Evolutionary conservation across 2,888 invertebrate species (phyloP).

Genomic region (Caenorhabditis plicata): DNA sequence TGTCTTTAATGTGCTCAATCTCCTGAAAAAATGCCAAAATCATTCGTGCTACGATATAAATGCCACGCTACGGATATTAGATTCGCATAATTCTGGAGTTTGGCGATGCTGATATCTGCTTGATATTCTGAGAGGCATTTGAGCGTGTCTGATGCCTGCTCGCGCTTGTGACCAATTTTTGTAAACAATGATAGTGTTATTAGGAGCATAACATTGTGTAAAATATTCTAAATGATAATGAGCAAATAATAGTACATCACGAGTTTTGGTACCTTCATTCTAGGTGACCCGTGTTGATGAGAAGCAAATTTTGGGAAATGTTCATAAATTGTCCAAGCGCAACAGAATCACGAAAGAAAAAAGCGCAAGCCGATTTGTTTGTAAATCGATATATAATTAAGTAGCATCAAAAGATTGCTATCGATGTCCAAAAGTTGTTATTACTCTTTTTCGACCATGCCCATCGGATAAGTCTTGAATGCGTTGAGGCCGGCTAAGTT

Average conservation of each 20-base stretch:
- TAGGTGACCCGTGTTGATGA: conserved; percentile 17
- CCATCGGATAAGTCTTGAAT: conserved; percentile 27
- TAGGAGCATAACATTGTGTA: conserved; percentile 13
- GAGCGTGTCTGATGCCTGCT: conserved; percentile 25
- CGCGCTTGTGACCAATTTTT: conserved; percentile 27
- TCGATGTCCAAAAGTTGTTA: conserved; percentile 39
- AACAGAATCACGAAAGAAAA: too few relatives aligned
- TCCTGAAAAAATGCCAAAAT: conserved; percentile 6
- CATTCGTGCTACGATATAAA: background rate
- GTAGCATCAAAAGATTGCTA: conserved; percentile 40
- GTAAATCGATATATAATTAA: conserved; percentile 36
- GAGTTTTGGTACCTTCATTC: conserved; percentile 36
- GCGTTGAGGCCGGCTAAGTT: too few relatives aligned
- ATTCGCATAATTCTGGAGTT: conserved; percentile 25
- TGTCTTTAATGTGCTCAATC: conserved; percentile 18
- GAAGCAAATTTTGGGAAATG: conserved; percentile 18
- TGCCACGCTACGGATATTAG: conserved; percentile 9
- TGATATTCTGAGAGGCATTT: conserved; percentile 20
- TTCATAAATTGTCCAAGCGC: conserved; percentile 32
- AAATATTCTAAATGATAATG: conserved; percentile 32
- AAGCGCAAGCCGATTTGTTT: too few relatives aligned
- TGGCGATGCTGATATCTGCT: conserved; percentile 21
- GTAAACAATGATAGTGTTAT: conserved; percentile 24
- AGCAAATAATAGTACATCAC: too few relatives aligned
- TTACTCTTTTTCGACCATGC: conserved; percentile 31